Base-by-base conservation (phyloP, 2,888 invertebrate genomes). In the Mesorhabditis spiculigera region DNA sequence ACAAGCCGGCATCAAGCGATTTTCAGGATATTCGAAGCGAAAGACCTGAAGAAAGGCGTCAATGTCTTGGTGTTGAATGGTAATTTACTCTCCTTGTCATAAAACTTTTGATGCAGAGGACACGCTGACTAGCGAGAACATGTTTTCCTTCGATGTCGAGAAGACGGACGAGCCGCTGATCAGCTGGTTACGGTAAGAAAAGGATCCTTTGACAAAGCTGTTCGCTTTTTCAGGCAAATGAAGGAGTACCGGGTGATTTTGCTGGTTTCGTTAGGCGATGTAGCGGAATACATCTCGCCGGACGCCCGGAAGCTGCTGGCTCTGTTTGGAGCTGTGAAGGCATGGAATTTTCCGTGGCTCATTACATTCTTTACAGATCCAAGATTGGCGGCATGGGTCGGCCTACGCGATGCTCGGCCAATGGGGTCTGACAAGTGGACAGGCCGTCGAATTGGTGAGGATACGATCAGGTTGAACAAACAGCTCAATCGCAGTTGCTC, bases 1-100 rank as follows among this genome's bases (percentile, higher is more conserved):
- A 45, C 13, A 5, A 58, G 5, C 13, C 44, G 5, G 28, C n/a
- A 68, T 43, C 43, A 69, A 8, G 43, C 4, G 13, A 5, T 50
- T 68, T 65, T 28, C 45, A 74, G 74, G 44, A 67, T 77, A 13
- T 77, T 77, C 67, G 73, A 75, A 45, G 67, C 70, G 0, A 69
- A 61, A 0, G 72, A 71, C 44, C 69, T 78, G 10, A 71, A 68
- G 4, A 62, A 71, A 66, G 90, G 90, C 0, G 83, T 90, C 68
- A 90, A 90, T 80, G 83, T 89, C 44, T 89, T 88, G 0, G 82
- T 89, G 3, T 82, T 89, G 43, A 88, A 89, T 74, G 85, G 87
- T 50, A n/a, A 50, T 10, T 50, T 10, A 50, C 8, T 10, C 58
- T 50, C n/a, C 2, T 50, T 13, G 58, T 3, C n/a, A n/a, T 50